Evolutionary conservation across 2,888 invertebrate genomes (phyloP), one percentile per base, ranked within the genome.

Genomic region (Cetonia aurata): DNA sequence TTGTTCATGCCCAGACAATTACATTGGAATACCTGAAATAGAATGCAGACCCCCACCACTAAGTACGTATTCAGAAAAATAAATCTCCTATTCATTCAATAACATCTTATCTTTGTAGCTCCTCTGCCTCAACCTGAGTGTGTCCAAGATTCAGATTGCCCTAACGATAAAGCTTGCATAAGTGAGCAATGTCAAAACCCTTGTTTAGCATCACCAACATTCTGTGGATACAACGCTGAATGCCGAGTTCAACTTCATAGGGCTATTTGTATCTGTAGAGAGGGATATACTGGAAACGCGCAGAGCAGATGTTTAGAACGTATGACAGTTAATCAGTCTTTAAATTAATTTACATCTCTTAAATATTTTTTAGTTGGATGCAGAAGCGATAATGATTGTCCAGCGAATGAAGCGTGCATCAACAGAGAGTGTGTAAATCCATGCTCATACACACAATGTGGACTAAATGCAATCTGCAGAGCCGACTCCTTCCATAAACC

Each of bases 231-330:
- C 66, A 94, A 94, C 80, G 92, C 95, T 0, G 91, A 91, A 69
- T 96, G 95, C 78, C 87, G 92, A 71, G 92, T 93, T 0, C 91
- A 92, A 83, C 86, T 91, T 72, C 96, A 96, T 79, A 87, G 95
- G 77, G 93, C 95, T 8, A 87, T 92, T 25, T 96, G 96, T 81
- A 90, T 92, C 1, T 96, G 96, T 80, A 87, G 90, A 75, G 92
- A 93, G 76, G 93, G 94, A 42, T 94, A 90, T 79, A 93, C 93
- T 74, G 96, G 96, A 80, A 93, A 95, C 80, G 93, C 94, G 13
- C 91, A 93, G 78, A 88, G 89, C 68, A 89, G 91, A 77, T 95
- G 95, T 79, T 90, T 91, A 78, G 90, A 93, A 80, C 90, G 92
- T 92, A 86, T 82, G 87, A 15, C n/a, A 17, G n/a, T 33, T 17